Evolutionary conservation across 2,797 vertebrate species (phyloP), one percentile per base, ranked within the genome.

Genomic region (Xiphorhynchus erythropygius): DNA sequence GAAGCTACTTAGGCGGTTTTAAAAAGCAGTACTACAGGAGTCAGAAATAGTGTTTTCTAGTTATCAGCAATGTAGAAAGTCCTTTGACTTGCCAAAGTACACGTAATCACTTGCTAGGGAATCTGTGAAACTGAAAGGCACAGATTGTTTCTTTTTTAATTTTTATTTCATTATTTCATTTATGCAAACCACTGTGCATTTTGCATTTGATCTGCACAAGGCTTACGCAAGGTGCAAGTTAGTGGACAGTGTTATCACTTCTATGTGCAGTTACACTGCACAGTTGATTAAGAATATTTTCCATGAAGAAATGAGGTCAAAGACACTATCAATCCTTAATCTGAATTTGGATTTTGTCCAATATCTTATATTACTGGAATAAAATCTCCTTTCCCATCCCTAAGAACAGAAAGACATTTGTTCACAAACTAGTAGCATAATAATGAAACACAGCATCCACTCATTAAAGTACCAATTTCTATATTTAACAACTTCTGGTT

Each of bases 401-500:
- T 60, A 90, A 79, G 90, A 95, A 97, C 93, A 96, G 87, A 97
- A 90, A 68, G 71, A 39, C 80, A 93, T 91, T 96, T 97, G 94
- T 96, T 96, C 95, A 89, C 50, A 87, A 87, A 69, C 76, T 83
- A 81, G 91, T 90, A 93, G 93, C 91, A 95, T 44, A 89, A 44
- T 93, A 90, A 92, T 89, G 86, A 91, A 85, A 95, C 57, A 87
- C 76, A 96, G 93, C 79, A 96, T 82, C 73, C 59, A 92, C 84
- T 95, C 59, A 91, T 79, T 94, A 93, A 96, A 97, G 96, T 80
- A 96, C 85, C 86, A 56, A 90, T 91, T 91, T 96, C 93, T 96
- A 96, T 93, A 95, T 97, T 96, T 96, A 96, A 94, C 95, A 94
- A 41, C 89, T 89, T 90, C 86, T 92, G 74, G 87, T 88, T 96